Base-by-base conservation (phyloP, 1,140 invertebrate genomes). In the Diorhabda elongata region DNA sequence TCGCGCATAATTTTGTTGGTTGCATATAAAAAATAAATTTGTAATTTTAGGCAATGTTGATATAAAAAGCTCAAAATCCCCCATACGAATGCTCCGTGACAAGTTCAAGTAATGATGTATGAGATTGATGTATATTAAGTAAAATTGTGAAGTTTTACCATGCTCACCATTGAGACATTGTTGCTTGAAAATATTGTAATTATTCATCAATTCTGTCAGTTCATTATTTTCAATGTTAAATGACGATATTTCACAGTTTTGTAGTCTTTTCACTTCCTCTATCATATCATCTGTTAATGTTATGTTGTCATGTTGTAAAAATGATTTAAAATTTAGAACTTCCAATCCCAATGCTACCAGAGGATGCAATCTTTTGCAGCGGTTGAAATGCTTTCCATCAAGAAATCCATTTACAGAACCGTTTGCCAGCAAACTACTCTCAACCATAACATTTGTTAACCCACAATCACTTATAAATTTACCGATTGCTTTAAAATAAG, bases 131-230 rank as follows among this genome's bases (percentile, higher is more conserved):
- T 80, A 78, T n/a, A 73, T 76, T 57, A 77, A 45, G 42, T 58
- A 57, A 45, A 62, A 80, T 58, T 80, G 77, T 3, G 77, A 44
- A n/a, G 80, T 81, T 77, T 78, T 78, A 3, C 79, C 77, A 59
- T 76, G 64, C 9, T 74, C 71, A 64, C 75, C 76, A 44, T 71
- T 44, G 4, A 75, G 52, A 61, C 9, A 61, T 58, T 66, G 43
- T 44, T 68, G 61, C 47, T 61, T 44, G 45, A 60, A 69, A 58
- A 69, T 60, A 41, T 6, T 7, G 41, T 69, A 69, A 69, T 60
- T 26, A 65, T 69, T 69, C 5, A 64, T n/a, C 45, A 69, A 11
- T 56, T 60, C 5, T 52, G 64, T 69, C 11, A 69, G 44, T 41
- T 60, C 57, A 11, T 45, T 56, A 61, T 65, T 44, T 47, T 69